Base-by-base conservation (phyloP, 1,140 invertebrate species). In the Caerostris darwini region DNA sequence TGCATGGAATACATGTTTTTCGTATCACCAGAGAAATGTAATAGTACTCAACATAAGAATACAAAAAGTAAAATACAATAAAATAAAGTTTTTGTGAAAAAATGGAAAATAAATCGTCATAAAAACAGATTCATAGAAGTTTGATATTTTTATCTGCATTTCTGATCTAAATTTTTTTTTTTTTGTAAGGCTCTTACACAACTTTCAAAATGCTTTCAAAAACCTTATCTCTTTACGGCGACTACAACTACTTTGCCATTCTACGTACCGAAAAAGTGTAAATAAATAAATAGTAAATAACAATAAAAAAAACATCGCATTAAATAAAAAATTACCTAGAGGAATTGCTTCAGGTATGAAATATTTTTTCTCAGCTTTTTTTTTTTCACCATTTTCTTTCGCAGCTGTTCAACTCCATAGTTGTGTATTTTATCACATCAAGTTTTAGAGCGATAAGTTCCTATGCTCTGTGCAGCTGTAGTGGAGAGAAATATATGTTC, bases 371-470 rank as follows among this genome's bases (percentile, higher is more conserved):
- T 34, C 34, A 34, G 2, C 34, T 34, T 34, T 34, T 34, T 34
- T 50, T 34, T 17, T 87, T 87, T 87, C 53, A 19, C 85, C 50
- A 34, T 58, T 50, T 87, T 87, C 58, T 87, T 53, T 59, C 64
- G 58, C 58, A 87, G 85, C 85, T 87, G 85, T 50, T 87, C 85
- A 50, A 87, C 34, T 87, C 53, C 85, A 87, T 87, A 53, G 58
- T 58, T 87, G 57, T 53, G 59, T 58, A 87, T 87, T 87, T 87
- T 87, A 87, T 87, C 85, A 87, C 85, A 64, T 58, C 34, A 64
- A 87, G 34, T 87, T 87, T 64, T 64, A 53, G 85, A 87, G 19
- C 59, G 85, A 87, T 87, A 87, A 64, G 85, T 87, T 87, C 59
- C 85, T 58, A n/a, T 87, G 59, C 58, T 87, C 59, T 19, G 3